Conservation (phyloP, 92 coral and sea anemone genomes). For the Pocillopora meandrina region DNA sequence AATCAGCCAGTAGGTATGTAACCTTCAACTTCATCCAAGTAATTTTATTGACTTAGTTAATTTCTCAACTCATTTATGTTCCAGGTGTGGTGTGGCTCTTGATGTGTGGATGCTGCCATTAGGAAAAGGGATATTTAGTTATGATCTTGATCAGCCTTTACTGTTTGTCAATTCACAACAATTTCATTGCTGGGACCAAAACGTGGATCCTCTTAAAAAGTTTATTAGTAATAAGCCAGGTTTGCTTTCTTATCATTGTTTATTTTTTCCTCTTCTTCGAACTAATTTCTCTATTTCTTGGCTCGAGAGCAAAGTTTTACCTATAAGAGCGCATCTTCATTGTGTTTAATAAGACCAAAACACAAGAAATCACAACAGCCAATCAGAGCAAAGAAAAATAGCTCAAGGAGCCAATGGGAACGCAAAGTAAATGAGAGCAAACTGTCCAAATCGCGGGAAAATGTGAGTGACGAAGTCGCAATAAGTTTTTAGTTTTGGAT, state of each 20-base stretch:
- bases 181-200: slow-evolving; percentile 92
- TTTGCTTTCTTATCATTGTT: neutral
- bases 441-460: too few species aligned
- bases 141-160: slow-evolving; percentile 75
- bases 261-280: neutral
- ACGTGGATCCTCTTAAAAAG: slow-evolving; percentile 70
- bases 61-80: neutral
- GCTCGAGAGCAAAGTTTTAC: too few species aligned
- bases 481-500: too few species aligned
- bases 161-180: slow-evolving; percentile 83
- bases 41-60: neutral
- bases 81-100: slow-evolving; percentile 89
- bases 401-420: too few species aligned
- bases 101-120: slow-evolving; percentile 98
- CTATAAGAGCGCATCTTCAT: too few species aligned
- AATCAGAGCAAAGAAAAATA: too few species aligned
- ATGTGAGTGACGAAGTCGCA: too few species aligned
- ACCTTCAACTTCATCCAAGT: neutral
- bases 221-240: slow-evolving; percentile 79
- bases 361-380: too few species aligned
- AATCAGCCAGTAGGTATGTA: too few species aligned
- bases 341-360: too few species aligned
- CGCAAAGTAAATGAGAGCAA: too few species aligned
- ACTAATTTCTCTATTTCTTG: neutral
- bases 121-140: slow-evolving; percentile 70